These are phyloP conservation scores for Apodemia mormo DNA, from an alignment of 2,888 invertebrate species.

Conservation along the genomic window DNA sequence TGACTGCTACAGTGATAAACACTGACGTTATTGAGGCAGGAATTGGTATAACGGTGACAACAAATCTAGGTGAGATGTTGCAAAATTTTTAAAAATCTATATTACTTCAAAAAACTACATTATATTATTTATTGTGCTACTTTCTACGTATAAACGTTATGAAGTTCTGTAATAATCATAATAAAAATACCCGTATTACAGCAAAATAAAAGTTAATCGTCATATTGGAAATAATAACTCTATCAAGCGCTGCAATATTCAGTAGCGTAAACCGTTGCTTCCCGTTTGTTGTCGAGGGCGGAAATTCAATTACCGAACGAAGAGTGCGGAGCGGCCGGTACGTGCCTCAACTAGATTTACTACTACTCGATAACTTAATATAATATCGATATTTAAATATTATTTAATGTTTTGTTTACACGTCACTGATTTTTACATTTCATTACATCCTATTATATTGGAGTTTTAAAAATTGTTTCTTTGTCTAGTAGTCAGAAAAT, in stretches of 20 bases:
- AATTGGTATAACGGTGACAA: too few species aligned
- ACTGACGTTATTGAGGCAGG: too few species aligned
- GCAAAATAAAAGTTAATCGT: constrained; percentile 42
- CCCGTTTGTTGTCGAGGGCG: constrained; percentile 70
- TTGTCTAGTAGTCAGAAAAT: too few species aligned
- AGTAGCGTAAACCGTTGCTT: constrained; percentile 57
- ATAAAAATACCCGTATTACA: constrained; percentile 1
- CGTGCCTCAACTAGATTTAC: constrained; percentile 37
- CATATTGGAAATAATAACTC: constrained; percentile 66
- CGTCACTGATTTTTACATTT: neutral
- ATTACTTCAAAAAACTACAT: too few species aligned
- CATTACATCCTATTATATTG: too few species aligned
- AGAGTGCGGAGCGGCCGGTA: constrained; percentile 61
- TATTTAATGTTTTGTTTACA: neutral
- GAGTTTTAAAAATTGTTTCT: too few species aligned
- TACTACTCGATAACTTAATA: constrained; percentile 34
- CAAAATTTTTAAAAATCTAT: too few species aligned
- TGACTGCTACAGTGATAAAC: too few species aligned
- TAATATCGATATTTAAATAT: constrained; percentile 27
- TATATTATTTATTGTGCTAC: too few species aligned
- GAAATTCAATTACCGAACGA: constrained; percentile 77
- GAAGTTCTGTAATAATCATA: neutral
- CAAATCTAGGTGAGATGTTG: too few species aligned
- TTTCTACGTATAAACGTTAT: too few species aligned
- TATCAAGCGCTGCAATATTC: constrained; percentile 64